A percentile compares a stretch with the other conserved stretches of the same genome.
Conservation (phyloP, 2,113 vertebrate genomes). For the Callipepla californica region DNA sequence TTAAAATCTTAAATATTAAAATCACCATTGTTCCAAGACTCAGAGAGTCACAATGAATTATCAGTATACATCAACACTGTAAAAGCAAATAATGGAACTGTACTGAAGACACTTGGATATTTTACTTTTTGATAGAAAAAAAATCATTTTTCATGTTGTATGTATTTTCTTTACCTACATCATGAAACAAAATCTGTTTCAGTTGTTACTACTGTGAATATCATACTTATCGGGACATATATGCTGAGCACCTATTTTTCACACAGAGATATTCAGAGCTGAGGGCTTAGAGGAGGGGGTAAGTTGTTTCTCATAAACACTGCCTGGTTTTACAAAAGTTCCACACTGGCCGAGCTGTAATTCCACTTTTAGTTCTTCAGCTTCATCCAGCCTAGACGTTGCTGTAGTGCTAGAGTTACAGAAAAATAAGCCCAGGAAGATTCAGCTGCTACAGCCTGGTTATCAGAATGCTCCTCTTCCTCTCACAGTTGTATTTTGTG, state of each 20-base stretch:
- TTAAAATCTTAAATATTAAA: background rate
- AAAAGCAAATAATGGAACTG: background rate
- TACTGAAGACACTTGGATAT: background rate
- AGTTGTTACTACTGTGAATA: background rate
- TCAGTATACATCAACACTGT: background rate
- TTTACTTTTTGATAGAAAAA: background rate
- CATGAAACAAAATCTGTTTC: background rate
- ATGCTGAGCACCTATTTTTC: background rate
- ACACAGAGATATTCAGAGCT: background rate
- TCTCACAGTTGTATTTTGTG: conserved; percentile 10
- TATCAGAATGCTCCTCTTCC: conserved; percentile 32
- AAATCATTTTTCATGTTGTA: background rate
- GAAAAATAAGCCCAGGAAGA: conserved; percentile 27
- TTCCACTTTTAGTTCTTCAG: background rate
- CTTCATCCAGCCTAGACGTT: background rate
- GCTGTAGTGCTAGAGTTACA: background rate
- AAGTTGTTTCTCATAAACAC: background rate
- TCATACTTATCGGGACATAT: background rate
- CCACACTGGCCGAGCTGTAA: background rate
- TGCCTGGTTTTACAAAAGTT: background rate
- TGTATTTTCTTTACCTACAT: background rate
- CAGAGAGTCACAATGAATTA: background rate
- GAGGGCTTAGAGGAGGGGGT: background rate
- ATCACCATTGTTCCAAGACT: background rate
- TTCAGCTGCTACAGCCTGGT: conserved; percentile 45